Conservation (phyloP, 1,140 invertebrate species). For the Macrobrachium nipponense region DNA sequence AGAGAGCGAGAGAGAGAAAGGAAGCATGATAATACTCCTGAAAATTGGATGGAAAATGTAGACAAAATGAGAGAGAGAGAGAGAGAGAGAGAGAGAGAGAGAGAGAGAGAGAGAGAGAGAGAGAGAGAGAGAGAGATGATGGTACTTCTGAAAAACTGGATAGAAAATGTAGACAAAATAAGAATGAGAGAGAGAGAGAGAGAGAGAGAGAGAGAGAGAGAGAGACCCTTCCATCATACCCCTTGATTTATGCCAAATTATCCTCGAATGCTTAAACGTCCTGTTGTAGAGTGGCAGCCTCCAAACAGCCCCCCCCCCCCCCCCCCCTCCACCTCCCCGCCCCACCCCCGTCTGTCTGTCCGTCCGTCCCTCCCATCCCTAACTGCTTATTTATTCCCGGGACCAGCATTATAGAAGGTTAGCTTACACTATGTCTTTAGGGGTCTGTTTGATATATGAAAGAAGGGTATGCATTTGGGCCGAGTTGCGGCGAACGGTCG, state of each 20-base stretch:
- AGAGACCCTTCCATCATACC: background rate
- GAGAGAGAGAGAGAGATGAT: background rate
- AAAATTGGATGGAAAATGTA: background rate
- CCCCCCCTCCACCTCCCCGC: background rate
- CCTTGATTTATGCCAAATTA: background rate
- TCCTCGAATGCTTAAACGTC: too few species aligned
- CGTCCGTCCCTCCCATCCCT: background rate
- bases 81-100: background rate
- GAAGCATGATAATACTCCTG: too few species aligned
- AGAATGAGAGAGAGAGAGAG: background rate
- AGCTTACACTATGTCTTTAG: conserved; percentile 33
- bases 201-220: background rate
- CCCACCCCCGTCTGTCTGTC: background rate
- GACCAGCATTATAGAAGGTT: conserved; percentile 4
- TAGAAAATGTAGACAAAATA: too few species aligned
- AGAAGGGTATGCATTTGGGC: conserved; percentile 5
- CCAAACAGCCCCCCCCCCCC: background rate
- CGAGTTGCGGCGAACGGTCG: conserved; percentile 5
- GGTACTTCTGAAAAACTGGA: too few species aligned
- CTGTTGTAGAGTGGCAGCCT: too few species aligned
- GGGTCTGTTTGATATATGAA: conserved; percentile 14
- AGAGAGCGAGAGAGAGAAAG: background rate
- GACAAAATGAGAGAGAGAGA: background rate
- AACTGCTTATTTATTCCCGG: background rate
- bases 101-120: background rate